These are phyloP conservation scores for Doris montereyensis DNA, from an alignment of 2,888 invertebrate genomes.

Conservation along the genomic window DNA sequence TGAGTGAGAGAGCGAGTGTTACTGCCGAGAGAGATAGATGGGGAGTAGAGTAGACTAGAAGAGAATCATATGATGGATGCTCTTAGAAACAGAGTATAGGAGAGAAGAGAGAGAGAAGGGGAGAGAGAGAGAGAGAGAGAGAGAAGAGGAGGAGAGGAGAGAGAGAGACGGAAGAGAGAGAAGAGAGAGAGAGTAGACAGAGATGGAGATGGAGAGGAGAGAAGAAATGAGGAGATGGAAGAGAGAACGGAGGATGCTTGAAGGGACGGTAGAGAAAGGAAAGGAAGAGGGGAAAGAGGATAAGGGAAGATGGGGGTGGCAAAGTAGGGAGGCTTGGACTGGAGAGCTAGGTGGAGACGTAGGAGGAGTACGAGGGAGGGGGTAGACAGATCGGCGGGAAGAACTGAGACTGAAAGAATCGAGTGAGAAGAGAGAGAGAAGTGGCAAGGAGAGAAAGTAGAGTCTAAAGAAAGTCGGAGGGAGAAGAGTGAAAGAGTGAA, in stretches of 20 bases:
- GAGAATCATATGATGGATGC: no score
- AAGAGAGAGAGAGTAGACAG: neutral
- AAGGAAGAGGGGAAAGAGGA: neutral
- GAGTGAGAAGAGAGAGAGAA: neutral
- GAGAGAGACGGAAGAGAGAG: neutral
- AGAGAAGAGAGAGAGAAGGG: neutral
- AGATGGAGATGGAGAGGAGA: neutral
- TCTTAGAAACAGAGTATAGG: no score
- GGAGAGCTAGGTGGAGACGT: no score
- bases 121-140: neutral
- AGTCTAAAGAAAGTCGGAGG: neutral
- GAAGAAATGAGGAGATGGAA: neutral
- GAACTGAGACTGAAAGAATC: no score
- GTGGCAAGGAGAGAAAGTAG: neutral
- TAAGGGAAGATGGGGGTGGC: no score
- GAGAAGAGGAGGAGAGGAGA: neutral
- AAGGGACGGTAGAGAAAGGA: neutral
- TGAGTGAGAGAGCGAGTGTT: no score
- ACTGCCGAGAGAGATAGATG: neutral
- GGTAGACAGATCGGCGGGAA: no score
- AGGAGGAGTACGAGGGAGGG: no score
- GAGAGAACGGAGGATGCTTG: neutral
- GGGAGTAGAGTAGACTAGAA: neutral
- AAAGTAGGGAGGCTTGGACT: no score
- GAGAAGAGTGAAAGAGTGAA: no score